Evolutionary conservation across 2,888 invertebrate species (phyloP).

Genomic region (Apomyelois bistriatella): DNA sequence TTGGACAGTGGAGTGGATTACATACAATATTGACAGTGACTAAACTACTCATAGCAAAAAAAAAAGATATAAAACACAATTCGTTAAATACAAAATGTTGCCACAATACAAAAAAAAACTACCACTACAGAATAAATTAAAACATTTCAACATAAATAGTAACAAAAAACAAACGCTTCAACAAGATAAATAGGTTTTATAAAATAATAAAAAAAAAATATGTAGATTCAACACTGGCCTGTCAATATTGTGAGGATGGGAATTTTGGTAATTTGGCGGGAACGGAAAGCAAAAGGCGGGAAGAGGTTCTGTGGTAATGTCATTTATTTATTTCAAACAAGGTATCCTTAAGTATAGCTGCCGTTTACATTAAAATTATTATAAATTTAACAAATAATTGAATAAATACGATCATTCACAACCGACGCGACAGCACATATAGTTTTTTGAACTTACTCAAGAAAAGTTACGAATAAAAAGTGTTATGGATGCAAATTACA

Average conservation of each 20-base stretch:
- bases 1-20: conserved; percentile 67
- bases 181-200: conserved; percentile 73
- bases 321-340: conserved; percentile 76
- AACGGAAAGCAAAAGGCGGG: conserved; percentile 30
- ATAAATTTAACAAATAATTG: conserved; percentile 63
- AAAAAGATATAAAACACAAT: conserved; percentile 49
- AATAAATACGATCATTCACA: conserved; percentile 60
- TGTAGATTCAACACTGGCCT: conserved; percentile 78
- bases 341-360: conserved; percentile 72
- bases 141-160: conserved; percentile 72
- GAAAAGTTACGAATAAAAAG: conserved; percentile 27
- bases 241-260: conserved; percentile 74
- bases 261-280: conserved; percentile 24
- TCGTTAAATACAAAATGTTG: conserved; percentile 52
- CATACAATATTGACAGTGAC: conserved; percentile 77
- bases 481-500: conserved; percentile 67
- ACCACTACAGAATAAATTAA: conserved; percentile 75
- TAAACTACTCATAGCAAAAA: conserved; percentile 61
- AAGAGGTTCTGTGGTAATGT: conserved; percentile 43
- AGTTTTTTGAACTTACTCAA: not conserved
- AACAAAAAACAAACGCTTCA: conserved; percentile 70
- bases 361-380: conserved; percentile 67
- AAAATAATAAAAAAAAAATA: conserved; percentile 57
- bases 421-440: conserved; percentile 39
- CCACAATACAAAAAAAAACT: conserved; percentile 53